A percentile compares a stretch with the other conserved stretches of the same genome.
Conservation (phyloP, 2,888 invertebrate genomes). For the Metacarcinus magister region DNA sequence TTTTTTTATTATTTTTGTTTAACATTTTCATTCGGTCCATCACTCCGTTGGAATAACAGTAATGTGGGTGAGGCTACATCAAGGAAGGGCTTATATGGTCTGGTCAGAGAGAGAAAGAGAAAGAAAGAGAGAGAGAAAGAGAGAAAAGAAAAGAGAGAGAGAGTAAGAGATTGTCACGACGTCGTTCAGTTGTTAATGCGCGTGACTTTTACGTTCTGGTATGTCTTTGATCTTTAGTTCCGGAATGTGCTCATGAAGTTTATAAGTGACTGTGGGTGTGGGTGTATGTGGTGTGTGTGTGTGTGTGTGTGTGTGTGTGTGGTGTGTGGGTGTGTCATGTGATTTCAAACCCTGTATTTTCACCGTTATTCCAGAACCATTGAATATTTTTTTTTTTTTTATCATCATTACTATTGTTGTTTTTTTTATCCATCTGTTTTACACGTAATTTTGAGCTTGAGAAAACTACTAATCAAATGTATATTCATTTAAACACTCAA, state of each 20-base stretch:
- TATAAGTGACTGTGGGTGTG: too few relatives aligned
- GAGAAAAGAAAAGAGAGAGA: neutral
- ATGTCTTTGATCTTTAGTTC: neutral
- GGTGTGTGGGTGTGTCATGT: too few relatives aligned
- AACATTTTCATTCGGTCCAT: neutral
- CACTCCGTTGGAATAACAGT: neutral
- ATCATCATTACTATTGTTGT: too few relatives aligned
- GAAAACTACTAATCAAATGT: too few relatives aligned
- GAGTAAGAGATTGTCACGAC: neutral
- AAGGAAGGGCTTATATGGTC: neutral
- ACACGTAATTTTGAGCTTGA: too few relatives aligned
- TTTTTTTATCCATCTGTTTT: too few relatives aligned
- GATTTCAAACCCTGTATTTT: too few relatives aligned
- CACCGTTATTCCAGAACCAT: too few relatives aligned
- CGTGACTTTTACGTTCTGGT: neutral
- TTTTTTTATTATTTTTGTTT: neutral
- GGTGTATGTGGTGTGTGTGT: neutral
- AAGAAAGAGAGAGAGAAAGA: too few relatives aligned
- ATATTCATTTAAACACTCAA: too few relatives aligned
- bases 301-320: constrained; percentile 6
- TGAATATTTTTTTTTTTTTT: too few relatives aligned
- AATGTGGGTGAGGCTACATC: neutral
- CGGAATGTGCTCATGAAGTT: constrained; percentile 6
- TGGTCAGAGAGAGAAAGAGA: too few relatives aligned
- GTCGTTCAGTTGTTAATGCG: neutral